Base-by-base conservation (phyloP, 1,140 invertebrate species). In the Formica selysi region DNA sequence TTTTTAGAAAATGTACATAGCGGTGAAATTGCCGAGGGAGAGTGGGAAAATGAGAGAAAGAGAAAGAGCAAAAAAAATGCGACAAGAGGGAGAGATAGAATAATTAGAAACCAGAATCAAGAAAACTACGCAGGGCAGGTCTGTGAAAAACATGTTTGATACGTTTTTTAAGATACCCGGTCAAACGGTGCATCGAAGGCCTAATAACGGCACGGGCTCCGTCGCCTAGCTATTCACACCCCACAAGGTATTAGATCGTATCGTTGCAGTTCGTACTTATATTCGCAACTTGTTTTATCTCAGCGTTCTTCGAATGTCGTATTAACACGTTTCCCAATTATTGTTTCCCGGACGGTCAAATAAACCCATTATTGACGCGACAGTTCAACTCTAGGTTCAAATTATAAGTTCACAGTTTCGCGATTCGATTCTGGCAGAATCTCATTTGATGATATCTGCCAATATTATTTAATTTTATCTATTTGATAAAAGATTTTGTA, bases 1-100 rank as follows among this genome's bases (percentile, higher is more conserved):
- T 94, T 83, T 51, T 51, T 94, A 90, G 86, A 65, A 41, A 78
- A 19, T 94, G 94, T 94, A 95, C 91, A 95, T 94, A 90, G 51
- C 22, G 26, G 11, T n/a, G 62, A 38, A 32, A 80, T 79, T 70
- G 36, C 16, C 36, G 38, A 61, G 44, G 26, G 44, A 44, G 16
- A 32, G 44, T 41, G 41, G 86, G 26, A 70, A 22, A 19, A 78
- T 64, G 38, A 11, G 41, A 68, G 36, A 81, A 16, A 19, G 54
- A 67, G 26, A 67, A 8, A 48, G 19, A 54, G 22, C 44, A 8
- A 2, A 11, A 19, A 26, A 80, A 51, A 38, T 67, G 29, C 0
- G 29, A 48, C 38, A 44, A 26, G 8, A 22, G 22, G 22, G 13
- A 36, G 13, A 57, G 32, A 2, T 70, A 48, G 7, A 79, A 54